Evolutionary conservation across 2,797 vertebrate genomes (phyloP).

Genomic region (Okamejei kenojei): DNA sequence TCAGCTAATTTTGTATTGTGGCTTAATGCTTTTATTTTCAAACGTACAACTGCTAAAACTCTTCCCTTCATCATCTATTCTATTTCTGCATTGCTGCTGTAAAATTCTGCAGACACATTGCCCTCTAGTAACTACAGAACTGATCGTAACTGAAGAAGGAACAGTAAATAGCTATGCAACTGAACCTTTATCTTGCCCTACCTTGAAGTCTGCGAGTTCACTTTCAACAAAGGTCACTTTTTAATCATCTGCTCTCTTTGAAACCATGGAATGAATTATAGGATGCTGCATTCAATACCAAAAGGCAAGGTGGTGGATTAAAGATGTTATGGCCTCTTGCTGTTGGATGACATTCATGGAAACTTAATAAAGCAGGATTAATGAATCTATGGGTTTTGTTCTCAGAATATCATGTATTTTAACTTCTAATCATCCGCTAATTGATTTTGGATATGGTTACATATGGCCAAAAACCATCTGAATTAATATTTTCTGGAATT

Average conservation of each 20-base stretch:
- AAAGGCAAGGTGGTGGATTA: too few relatives aligned
- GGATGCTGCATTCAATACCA: too few relatives aligned
- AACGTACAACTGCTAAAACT: background rate
- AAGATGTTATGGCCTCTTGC: too few relatives aligned
- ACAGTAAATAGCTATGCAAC: background rate
- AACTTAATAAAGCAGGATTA: too few relatives aligned
- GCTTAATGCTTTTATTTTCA: background rate
- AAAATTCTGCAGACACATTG: background rate
- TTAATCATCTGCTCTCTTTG: background rate
- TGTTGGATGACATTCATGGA: too few relatives aligned
- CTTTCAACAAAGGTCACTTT: constrained; percentile 11
- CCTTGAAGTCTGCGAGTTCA: background rate
- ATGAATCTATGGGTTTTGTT: too few relatives aligned
- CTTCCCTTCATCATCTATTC: background rate
- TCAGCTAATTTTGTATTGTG: background rate
- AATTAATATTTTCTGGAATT: background rate
- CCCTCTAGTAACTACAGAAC: background rate
- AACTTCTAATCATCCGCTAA: too few relatives aligned
- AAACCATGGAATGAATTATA: too few relatives aligned
- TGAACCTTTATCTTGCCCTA: background rate
- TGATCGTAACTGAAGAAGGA: background rate
- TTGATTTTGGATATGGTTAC: too few relatives aligned
- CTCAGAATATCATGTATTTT: too few relatives aligned
- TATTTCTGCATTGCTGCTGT: background rate
- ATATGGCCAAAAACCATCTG: too few relatives aligned